A percentile compares a stretch with the other conserved stretches of the same genome.
These are phyloP conservation scores for Callochromis pleurospilus DNA, from an alignment of 2,113 vertebrate species.

Conservation along the genomic window DNA sequence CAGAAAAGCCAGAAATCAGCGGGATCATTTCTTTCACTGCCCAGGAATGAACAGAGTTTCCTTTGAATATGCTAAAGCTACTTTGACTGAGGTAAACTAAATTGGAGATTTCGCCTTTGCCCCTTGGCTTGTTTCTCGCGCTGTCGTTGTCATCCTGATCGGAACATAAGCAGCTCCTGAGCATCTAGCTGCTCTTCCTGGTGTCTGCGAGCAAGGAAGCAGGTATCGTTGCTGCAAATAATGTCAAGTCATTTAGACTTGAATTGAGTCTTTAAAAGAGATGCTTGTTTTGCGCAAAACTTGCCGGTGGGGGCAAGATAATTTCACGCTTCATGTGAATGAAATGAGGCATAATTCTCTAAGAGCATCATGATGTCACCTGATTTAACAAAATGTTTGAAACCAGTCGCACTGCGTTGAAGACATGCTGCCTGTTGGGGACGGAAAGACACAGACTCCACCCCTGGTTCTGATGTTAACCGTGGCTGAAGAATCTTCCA, in stretches of 20 bases:
- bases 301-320: slow-evolving; percentile 6
- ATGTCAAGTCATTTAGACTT: not conserved
- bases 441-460: not conserved
- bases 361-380: not conserved
- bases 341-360: slow-evolving; percentile 19
- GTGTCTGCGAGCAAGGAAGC: not conserved
- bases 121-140: not conserved
- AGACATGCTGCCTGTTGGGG: not conserved
- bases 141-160: not conserved
- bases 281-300: slow-evolving; percentile 7
- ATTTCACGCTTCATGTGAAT: slow-evolving; percentile 37
- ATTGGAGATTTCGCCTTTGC: not conserved
- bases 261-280: not conserved
- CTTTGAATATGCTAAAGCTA: not conserved
- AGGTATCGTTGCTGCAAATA: not conserved
- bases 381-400: slow-evolving; percentile 23
- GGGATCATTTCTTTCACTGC: not conserved
- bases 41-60: not conserved
- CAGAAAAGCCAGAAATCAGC: not conserved
- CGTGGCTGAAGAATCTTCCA: not conserved
- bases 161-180: not conserved
- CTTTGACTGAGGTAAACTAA: not conserved
- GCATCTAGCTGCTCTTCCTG: not conserved
- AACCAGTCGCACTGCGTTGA: not conserved
- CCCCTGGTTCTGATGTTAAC: not conserved